Percentiles rank a stretch among this genome's conserved stretches.
Conservation (phyloP, 2,888 invertebrate species). For the Lordiphosa andalusiaca region DNA sequence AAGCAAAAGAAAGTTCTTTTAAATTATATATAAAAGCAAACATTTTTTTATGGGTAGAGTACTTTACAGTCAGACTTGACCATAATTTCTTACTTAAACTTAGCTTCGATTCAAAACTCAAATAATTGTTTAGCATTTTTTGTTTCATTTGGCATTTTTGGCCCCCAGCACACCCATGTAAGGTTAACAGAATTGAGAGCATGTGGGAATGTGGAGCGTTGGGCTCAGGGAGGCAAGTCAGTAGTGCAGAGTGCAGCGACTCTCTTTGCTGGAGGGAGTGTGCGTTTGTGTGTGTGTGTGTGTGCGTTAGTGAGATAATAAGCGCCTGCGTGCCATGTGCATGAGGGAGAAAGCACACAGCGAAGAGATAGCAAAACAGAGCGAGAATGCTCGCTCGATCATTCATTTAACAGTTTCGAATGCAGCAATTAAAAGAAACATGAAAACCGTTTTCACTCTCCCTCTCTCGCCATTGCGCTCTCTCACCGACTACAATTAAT, state of each 20-base stretch:
- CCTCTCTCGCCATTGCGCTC: neutral
- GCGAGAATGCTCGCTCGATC: conserved; percentile 7
- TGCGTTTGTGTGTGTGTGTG: conserved; percentile 11
- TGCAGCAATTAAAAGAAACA: conserved; percentile 47
- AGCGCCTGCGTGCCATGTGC: conserved; percentile 27
- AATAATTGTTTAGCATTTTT: too few species aligned
- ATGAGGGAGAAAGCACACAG: neutral
- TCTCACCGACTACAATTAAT: neutral
- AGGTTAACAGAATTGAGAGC: conserved; percentile 7
- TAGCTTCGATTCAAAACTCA: too few species aligned
- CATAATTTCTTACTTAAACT: too few species aligned
- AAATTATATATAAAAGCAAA: too few species aligned
- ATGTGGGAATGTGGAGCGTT: conserved; percentile 7
- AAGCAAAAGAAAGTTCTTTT: too few species aligned
- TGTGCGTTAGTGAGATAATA: conserved; percentile 38
- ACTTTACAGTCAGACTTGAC: too few species aligned
- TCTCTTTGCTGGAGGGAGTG: conserved; percentile 4
- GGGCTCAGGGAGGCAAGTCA: too few species aligned
- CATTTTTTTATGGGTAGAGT: too few species aligned
- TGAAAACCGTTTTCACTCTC: conserved; percentile 4
- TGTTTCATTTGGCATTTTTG: too few species aligned
- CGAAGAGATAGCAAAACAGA: conserved; percentile 14
- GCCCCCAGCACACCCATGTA: too few species aligned
- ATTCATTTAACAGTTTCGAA: conserved; percentile 46
- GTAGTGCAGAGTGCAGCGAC: conserved; percentile 40